phyloP scores from a whole-genome alignment of 2,797 vertebrate genomes.

The Phylloscopus collybita region DNA sequence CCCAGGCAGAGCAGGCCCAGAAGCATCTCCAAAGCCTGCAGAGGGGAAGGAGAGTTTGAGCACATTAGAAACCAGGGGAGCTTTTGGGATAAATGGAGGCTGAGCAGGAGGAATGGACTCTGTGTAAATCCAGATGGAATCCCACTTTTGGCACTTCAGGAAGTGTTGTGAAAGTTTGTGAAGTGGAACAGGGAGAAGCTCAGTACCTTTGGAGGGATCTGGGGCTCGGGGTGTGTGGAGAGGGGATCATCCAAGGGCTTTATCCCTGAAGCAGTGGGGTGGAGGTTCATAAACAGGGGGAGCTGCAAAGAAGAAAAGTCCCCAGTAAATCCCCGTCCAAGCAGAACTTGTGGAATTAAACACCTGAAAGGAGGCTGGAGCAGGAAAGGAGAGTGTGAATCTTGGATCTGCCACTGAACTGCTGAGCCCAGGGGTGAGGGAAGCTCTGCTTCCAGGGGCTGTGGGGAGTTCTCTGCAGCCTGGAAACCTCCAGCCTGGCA shows the following conservation, averaged over 20 bases:
- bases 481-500: fast-evolving
- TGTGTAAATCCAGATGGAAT: not conserved
- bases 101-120: not conserved
- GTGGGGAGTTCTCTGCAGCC: not conserved
- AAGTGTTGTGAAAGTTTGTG: not conserved
- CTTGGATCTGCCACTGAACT: not conserved
- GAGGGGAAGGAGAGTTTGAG: not conserved
- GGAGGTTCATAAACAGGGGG: not conserved
- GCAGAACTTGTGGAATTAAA: fast-evolving
- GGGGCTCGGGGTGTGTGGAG: not conserved
- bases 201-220: not conserved
- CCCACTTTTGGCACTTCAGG: not conserved
- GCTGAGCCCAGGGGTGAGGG: not conserved
- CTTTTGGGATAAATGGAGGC: not conserved
- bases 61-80: not conserved
- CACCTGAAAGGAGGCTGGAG: not conserved
- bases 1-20: not conserved
- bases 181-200: not conserved
- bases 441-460: not conserved
- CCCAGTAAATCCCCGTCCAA: not conserved
- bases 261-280: not conserved
- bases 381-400: not conserved
- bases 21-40: fast-evolving
- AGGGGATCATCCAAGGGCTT: not conserved
- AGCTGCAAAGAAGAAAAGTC: not conserved